Evolutionary conservation across 2,888 invertebrate genomes (phyloP).

Genomic region (Cephus nigrinus): DNA sequence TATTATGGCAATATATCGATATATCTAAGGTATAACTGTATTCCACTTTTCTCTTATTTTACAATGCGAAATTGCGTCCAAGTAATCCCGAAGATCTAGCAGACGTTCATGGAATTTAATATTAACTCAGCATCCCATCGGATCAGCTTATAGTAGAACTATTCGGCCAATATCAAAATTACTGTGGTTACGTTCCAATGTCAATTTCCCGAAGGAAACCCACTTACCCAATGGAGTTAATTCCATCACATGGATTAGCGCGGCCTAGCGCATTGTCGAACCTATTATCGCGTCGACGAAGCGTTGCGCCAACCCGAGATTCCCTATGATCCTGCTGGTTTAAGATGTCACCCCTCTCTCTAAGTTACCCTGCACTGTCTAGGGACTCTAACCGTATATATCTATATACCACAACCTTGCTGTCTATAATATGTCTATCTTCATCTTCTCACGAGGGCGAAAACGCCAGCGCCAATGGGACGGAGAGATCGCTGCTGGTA

Average conservation of each 20-base stretch:
- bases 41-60: not conserved
- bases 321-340: constrained; percentile 1
- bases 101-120: constrained; percentile 36
- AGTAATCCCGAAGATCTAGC: constrained; percentile 32
- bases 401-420: not conserved
- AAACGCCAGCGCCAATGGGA: not conserved
- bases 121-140: constrained; percentile 29
- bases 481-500: constrained; percentile 43
- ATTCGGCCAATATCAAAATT: constrained; percentile 38
- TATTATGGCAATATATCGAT: not conserved
- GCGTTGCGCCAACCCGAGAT: not conserved
- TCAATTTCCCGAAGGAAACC: constrained; percentile 2
- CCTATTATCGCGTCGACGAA: constrained; percentile 26
- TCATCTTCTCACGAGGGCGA: not conserved
- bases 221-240: constrained; percentile 23
- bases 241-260: constrained; percentile 26
- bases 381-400: not conserved
- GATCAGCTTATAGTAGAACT: constrained; percentile 25
- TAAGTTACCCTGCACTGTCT: constrained; percentile 10
- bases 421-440: not conserved
- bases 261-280: constrained; percentile 31
- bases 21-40: not conserved
- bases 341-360: constrained; percentile 15
- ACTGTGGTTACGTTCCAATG: constrained; percentile 22
- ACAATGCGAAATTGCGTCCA: constrained; percentile 3